Conservation (phyloP, 2,797 vertebrate genomes). For the Oreonectes daqikongensis region DNA sequence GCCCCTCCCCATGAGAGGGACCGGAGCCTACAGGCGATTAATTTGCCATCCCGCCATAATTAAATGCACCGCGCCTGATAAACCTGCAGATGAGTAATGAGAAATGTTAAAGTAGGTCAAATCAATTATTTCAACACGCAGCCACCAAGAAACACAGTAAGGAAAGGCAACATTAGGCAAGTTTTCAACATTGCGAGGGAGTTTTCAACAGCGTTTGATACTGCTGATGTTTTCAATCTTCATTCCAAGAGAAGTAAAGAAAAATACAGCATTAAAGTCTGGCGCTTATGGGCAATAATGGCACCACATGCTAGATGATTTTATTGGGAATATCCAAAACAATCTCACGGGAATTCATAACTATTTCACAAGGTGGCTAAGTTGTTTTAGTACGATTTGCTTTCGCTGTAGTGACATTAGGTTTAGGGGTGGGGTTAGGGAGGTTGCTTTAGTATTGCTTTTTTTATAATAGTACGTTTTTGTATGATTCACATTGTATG, state of each 20-base stretch:
- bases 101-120: constrained; percentile 67
- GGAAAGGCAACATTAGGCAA: constrained; percentile 20
- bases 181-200: constrained; percentile 6
- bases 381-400: too few relatives aligned
- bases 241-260: not conserved
- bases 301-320: constrained; percentile 19
- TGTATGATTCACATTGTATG: too few relatives aligned
- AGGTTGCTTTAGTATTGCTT: too few relatives aligned
- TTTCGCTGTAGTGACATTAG: too few relatives aligned
- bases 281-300: constrained; percentile 9
- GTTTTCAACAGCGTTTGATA: not conserved
- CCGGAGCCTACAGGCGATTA: constrained; percentile 53
- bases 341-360: too few relatives aligned
- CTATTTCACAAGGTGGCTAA: too few relatives aligned
- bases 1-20: constrained; percentile 54
- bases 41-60: constrained; percentile 53
- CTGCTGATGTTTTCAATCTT: constrained; percentile 1
- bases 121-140: constrained; percentile 59
- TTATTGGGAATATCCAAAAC: constrained; percentile 33
- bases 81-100: constrained; percentile 63
- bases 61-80: constrained; percentile 58
- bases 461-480: too few relatives aligned
- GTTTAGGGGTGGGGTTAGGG: too few relatives aligned
- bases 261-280: not conserved
- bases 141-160: constrained; percentile 24